These are phyloP conservation scores for Hecatera dysodea DNA, from an alignment of 2,888 invertebrate genomes.

Conservation along the genomic window DNA sequence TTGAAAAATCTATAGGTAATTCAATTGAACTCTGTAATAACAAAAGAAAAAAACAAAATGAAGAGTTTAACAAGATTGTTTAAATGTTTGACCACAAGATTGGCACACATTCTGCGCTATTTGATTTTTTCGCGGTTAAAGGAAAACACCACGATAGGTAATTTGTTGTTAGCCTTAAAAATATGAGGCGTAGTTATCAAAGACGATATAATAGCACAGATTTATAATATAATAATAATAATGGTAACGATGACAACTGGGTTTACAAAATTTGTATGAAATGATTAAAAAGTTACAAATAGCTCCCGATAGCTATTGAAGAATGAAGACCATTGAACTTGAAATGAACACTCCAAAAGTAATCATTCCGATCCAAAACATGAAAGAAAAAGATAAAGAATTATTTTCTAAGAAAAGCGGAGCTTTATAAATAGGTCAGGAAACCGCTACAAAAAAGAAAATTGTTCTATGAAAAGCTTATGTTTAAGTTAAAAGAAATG, in stretches of 20 bases:
- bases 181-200: background rate
- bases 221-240: conserved; percentile 25
- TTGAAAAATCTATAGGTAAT: conserved; percentile 49
- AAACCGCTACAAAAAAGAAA: conserved; percentile 15
- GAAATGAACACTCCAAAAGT: background rate
- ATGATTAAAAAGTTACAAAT: too few species aligned
- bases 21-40: conserved; percentile 34
- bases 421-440: conserved; percentile 27
- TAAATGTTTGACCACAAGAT: conserved; percentile 51
- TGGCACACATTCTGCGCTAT: conserved; percentile 25
- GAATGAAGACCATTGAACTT: conserved; percentile 1
- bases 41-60: conserved; percentile 40
- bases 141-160: conserved; percentile 22
- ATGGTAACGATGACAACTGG: conserved; percentile 15
- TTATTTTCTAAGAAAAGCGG: conserved; percentile 14
- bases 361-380: background rate
- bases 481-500: conserved; percentile 36
- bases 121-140: conserved; percentile 30
- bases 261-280: conserved; percentile 21
- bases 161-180: conserved; percentile 1
- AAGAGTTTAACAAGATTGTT: conserved; percentile 48
- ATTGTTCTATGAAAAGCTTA: conserved; percentile 23
- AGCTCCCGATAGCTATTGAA: background rate
- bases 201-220: conserved; percentile 8
- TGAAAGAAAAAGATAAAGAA: conserved; percentile 15